phyloP scores from a whole-genome alignment of 2,797 vertebrate species.

The Melanotaenia maccullochi region DNA sequence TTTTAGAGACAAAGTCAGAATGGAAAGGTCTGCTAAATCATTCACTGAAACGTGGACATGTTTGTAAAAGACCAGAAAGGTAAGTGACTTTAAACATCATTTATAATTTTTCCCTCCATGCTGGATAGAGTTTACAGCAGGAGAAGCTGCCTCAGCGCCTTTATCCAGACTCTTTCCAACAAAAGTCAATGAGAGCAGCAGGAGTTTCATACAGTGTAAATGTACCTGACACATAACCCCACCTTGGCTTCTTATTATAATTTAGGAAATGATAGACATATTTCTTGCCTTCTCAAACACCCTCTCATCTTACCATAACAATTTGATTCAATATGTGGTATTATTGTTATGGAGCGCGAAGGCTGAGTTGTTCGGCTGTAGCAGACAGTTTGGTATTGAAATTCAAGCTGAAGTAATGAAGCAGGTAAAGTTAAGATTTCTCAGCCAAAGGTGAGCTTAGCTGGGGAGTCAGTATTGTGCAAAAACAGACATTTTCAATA shows the following conservation, averaged over 20 bases:
- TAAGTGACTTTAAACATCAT: constrained; percentile 10
- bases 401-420: constrained; percentile 59
- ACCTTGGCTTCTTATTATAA: constrained; percentile 55
- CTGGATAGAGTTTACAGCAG: constrained; percentile 71
- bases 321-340: constrained; percentile 66
- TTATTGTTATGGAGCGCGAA: constrained; percentile 64
- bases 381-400: constrained; percentile 61
- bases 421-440: constrained; percentile 49
- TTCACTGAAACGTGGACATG: constrained; percentile 27
- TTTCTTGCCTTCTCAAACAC: constrained; percentile 68
- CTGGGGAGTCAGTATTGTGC: background rate
- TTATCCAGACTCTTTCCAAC: constrained; percentile 29
- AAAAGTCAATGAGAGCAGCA: constrained; percentile 40
- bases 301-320: constrained; percentile 75
- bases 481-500: constrained; percentile 19
- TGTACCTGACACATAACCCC: constrained; percentile 52
- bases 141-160: constrained; percentile 69
- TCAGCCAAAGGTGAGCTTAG: constrained; percentile 41
- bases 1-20: constrained; percentile 8
- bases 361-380: constrained; percentile 46
- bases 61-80: constrained; percentile 22
- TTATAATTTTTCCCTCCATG: constrained; percentile 62
- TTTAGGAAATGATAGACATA: constrained; percentile 70
- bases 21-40: constrained; percentile 13
- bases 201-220: constrained; percentile 44